Evolutionary conservation across 2,113 vertebrate genomes (phyloP), one percentile per base, ranked within the genome.

Genomic region (Gobiocypris rarus): DNA sequence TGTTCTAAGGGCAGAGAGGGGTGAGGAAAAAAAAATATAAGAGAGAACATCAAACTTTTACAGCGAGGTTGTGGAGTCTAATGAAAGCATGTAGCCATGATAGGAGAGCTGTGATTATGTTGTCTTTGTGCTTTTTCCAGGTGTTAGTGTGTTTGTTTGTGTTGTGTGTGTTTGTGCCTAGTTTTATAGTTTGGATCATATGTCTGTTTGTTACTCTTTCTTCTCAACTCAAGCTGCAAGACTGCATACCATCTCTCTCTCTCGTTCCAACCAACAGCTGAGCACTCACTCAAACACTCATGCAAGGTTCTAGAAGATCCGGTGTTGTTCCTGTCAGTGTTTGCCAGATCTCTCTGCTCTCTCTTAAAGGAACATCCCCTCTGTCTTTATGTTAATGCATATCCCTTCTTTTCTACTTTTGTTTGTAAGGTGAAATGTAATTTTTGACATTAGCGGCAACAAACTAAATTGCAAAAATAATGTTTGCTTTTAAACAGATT

Each of bases 1-100:
- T 84, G 84, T 92, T 92, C 89, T 59, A 11, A 80, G 74, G 56
- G 67, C 70, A 75, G 45, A 75, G 15, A 75, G 26, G 71, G 45
- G 71, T 75, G 45, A 52, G 14, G 2, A 1, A 50, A 69, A 50
- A 69, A 69, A 50, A 74, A 52, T 1, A 56, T 28, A 28, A 63
- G 34, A 79, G 31, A 67, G 45, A 45, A 24, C 26, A 17, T n/a
- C 45, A 48, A 65, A 79, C 56, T 79, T 48, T 65, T 65, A 17
- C 58, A 31, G 34, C 0, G 9, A 28, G 58, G n/a, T 79, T 79
- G 41, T 48, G 77, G 22, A 28, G 77, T 80, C 8, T 65, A 80
- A 80, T 80, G 43, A 75, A 75, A 75, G 43, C 45, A 15, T 52
- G 59, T 19, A 17, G 24, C 9, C 10, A 22, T 22, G 56, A 63